phyloP scores from a whole-genome alignment of 2,888 invertebrate species.

The Drosophila heteroneura region DNA sequence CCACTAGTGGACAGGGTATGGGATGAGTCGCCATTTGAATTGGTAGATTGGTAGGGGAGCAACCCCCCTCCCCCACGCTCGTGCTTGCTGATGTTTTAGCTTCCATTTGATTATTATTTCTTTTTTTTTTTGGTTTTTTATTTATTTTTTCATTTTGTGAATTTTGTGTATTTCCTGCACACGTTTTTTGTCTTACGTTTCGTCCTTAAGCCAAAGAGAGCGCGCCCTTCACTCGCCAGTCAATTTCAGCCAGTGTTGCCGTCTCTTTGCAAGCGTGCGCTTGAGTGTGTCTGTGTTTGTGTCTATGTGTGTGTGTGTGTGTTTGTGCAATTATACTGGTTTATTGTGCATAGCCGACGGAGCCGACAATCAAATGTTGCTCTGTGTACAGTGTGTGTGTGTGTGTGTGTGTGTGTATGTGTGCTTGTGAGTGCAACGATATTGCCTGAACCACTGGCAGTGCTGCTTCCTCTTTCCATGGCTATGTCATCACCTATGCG shows the following conservation, averaged over 20 bases:
- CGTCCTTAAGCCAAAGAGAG: conserved; percentile 57
- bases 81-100: conserved; percentile 45
- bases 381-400: conserved; percentile 40
- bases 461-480: conserved; percentile 50
- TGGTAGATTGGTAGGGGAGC: conserved; percentile 18
- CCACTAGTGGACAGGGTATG: not conserved
- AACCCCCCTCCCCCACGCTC: conserved; percentile 16
- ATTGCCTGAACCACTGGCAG: conserved; percentile 28
- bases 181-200: conserved; percentile 41
- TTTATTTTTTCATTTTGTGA: conserved; percentile 6
- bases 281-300: conserved; percentile 16
- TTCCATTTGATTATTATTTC: conserved; percentile 58
- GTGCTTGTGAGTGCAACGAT: conserved; percentile 54
- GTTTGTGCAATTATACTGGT: conserved; percentile 75
- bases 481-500: conserved; percentile 58
- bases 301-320: conserved; percentile 50
- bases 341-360: conserved; percentile 67
- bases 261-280: conserved; percentile 33
- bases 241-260: conserved; percentile 33
- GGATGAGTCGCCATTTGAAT: conserved; percentile 37
- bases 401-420: conserved; percentile 15
- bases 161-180: conserved; percentile 39
- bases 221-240: conserved; percentile 68
- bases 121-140: conserved; percentile 10
- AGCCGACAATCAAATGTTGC: conserved; percentile 74